Evolutionary conservation across 2,113 vertebrate species (phyloP), one percentile per base, ranked within the genome.

Genomic region (Myrmophylax atrothorax): DNA sequence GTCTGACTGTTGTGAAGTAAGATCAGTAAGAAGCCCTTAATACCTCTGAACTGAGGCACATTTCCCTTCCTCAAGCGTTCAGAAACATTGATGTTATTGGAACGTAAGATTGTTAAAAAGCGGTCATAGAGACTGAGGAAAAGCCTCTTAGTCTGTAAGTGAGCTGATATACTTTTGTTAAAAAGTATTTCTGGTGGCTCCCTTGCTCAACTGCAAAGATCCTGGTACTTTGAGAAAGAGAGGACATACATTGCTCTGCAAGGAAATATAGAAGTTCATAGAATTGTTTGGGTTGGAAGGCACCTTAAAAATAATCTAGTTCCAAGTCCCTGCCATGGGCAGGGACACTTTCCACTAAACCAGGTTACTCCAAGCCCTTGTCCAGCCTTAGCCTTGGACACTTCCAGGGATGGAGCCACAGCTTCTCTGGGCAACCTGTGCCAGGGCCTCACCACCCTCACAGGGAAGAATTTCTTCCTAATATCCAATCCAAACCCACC

Each of bases 181-280:
- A 53, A 90, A 93, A 85, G 50, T 60, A 77, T 84, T 67, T 89
- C 84, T 70, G 90, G 68, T 96, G 80, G 85, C 70, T 55, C 15
- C 74, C 83, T 96, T 84, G 72, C 52, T 80, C 55, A 50, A 0
- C 60, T 64, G 42, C 66, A 31, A 73, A 3, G 75, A 52, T 63
- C n/a, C 73, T 74, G 49, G 31, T 84, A 29, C 79, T 68, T 4
- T 49, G 22, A 62, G 79, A 85, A 84, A 64, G 68, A 84, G 67
- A 94, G 76, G 82, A 85, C 74, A 84, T 8, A 14, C 8, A 10
- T 72, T 66, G 73, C 82, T 69, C 67, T 22, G 12, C 63, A 53
- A 64, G 69, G 49, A 91, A 46, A 19, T 28, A 37, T 75, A 74
- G 42, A 28, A 52, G 15, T n/a, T 67, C 33, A 12, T 33, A 33